A percentile compares a stretch with the other conserved stretches of the same genome.
Conservation (phyloP, 2,113 vertebrate species). For the Okapia johnstoni region DNA sequence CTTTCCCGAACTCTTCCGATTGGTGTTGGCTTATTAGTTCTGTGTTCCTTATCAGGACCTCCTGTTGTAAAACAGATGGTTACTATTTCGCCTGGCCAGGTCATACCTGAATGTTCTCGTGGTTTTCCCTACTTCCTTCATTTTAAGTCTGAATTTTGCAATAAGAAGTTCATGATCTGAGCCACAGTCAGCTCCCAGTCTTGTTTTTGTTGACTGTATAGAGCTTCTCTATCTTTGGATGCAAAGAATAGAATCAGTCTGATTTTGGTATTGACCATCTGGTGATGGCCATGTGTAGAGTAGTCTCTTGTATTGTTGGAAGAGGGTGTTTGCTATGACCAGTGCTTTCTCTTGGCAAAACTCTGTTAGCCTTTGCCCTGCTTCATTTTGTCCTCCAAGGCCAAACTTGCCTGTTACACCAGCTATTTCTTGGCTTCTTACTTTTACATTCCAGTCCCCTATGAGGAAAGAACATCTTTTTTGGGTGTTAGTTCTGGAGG, state of each 20-base stretch:
- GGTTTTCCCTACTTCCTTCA: neutral
- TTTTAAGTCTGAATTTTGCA: neutral
- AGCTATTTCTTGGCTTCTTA: neutral
- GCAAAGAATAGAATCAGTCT: neutral
- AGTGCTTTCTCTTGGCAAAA: neutral
- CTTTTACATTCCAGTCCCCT: neutral
- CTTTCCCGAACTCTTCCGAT: neutral
- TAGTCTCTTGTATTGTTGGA: neutral
- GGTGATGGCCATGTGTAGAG: neutral
- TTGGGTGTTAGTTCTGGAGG: neutral
- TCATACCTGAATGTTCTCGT: neutral
- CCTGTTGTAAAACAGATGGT: neutral
- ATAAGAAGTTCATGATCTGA: neutral
- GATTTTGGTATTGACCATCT: neutral
- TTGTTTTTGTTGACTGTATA: neutral
- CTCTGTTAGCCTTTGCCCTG: neutral
- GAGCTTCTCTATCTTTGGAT: neutral
- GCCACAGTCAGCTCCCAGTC: neutral
- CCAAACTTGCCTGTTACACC: neutral
- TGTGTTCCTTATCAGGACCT: neutral
- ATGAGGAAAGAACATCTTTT: neutral
- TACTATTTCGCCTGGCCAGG: neutral
- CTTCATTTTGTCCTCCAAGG: neutral
- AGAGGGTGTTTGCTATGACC: neutral
- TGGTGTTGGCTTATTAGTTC: neutral